phyloP scores from a whole-genome alignment of 2,797 vertebrate species.

The Acanthurus tractus region DNA sequence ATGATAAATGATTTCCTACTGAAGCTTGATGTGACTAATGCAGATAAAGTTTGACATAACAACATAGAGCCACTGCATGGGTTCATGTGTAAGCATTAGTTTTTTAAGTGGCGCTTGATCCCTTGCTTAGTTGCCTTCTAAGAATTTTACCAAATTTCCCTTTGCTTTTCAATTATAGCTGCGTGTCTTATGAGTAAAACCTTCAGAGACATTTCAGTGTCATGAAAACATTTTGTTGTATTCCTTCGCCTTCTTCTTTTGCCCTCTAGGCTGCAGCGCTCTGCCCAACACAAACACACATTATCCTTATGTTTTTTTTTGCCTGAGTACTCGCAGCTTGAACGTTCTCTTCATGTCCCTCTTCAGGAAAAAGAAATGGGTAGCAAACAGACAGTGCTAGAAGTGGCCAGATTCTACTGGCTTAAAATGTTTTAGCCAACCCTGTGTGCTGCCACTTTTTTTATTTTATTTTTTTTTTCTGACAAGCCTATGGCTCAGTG shows the following conservation, averaged over 20 bases:
- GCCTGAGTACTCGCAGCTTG: slow-evolving; percentile 4
- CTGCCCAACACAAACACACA: slow-evolving; percentile 34
- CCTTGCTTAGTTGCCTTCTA: neutral
- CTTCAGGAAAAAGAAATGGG: slow-evolving; percentile 22
- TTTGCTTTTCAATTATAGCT: neutral
- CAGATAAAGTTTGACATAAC: neutral
- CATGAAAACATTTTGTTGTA: slow-evolving; percentile 9
- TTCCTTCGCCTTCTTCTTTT: neutral
- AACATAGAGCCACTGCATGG: neutral
- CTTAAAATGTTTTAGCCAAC: slow-evolving; percentile 17
- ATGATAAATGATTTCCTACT: neutral
- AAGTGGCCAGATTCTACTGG: slow-evolving; percentile 21
- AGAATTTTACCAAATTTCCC: neutral
- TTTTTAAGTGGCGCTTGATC: neutral
- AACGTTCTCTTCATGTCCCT: slow-evolving; percentile 25
- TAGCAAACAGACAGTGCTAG: slow-evolving; percentile 6
- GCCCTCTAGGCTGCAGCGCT: slow-evolving; percentile 24
- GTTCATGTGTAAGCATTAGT: neutral
- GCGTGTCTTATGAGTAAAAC: neutral
- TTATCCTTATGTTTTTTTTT: neutral
- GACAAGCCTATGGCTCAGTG: slow-evolving; percentile 31
- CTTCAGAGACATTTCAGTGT: neutral
- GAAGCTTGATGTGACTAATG: neutral
- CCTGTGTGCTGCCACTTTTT: slow-evolving; percentile 19
- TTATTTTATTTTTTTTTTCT: slow-evolving; percentile 18